These are phyloP conservation scores for Chelonia mydas DNA, from an alignment of 2,797 vertebrate genomes.

Conservation along the genomic window DNA sequence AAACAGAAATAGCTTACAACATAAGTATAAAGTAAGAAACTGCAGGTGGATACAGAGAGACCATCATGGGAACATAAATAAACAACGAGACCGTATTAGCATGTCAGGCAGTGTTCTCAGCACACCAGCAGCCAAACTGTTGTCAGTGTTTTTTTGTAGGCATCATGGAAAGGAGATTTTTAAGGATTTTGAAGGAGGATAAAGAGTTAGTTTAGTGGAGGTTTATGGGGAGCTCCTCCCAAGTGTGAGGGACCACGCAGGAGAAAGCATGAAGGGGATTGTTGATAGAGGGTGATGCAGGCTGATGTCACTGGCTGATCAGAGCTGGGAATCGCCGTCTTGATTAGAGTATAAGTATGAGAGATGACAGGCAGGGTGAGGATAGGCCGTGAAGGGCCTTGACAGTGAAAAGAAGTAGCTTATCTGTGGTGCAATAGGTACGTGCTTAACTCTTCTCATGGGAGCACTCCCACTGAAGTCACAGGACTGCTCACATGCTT, in stretches of 20 bases:
- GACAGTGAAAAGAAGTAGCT: not conserved
- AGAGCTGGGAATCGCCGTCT: not conserved
- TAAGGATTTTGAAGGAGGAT: not conserved
- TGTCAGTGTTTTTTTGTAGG: not conserved
- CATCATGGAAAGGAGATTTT: not conserved
- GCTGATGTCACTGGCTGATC: fast-evolving
- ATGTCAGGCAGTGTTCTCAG: not conserved
- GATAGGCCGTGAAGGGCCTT: not conserved
- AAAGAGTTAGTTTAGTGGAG: not conserved
- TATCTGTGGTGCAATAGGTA: not conserved
- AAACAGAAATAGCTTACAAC: not conserved
- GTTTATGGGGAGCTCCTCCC: not conserved
- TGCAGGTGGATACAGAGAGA: not conserved
- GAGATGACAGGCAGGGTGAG: not conserved
- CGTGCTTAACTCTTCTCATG: not conserved
- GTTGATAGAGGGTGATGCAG: fast-evolving
- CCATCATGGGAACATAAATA: not conserved
- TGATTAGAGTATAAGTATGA: fast-evolving
- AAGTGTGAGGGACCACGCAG: not conserved
- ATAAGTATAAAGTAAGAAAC: not conserved
- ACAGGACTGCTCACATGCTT: not conserved
- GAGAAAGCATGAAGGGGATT: not conserved
- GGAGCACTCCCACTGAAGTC: not conserved
- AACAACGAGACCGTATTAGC: not conserved
- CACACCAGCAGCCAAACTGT: not conserved